These are phyloP conservation scores for Lasioglossum leucozonium DNA, from an alignment of 2,888 invertebrate genomes.

Conservation along the genomic window DNA sequence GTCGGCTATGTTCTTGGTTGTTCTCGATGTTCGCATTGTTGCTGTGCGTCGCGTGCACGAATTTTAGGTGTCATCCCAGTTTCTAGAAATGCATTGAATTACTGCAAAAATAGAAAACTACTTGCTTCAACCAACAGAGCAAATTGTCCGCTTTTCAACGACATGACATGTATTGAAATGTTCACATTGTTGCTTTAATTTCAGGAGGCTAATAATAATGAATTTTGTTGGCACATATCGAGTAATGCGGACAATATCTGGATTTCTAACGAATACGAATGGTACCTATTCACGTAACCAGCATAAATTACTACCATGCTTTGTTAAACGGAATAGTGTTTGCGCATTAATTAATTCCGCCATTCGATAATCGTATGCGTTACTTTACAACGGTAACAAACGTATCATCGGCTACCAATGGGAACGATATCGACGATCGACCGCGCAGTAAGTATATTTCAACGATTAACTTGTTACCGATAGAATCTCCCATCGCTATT, in stretches of 20 bases:
- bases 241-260: too few relatives aligned
- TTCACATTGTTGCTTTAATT: too few relatives aligned
- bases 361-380: slow-evolving; percentile 11
- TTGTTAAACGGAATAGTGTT: neutral
- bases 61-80: neutral
- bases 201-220: too few relatives aligned
- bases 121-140: too few relatives aligned
- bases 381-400: slow-evolving; percentile 24
- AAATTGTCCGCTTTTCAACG: too few relatives aligned
- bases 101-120: neutral
- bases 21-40: neutral
- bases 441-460: slow-evolving; percentile 63
- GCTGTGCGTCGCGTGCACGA: neutral
- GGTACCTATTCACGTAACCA: neutral
- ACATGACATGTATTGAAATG: too few relatives aligned
- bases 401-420: slow-evolving; percentile 6
- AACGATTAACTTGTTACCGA: slow-evolving; percentile 62
- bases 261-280: neutral
- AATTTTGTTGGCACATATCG: too few relatives aligned
- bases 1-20: neutral
- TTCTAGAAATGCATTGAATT: neutral
- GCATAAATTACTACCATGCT: neutral
- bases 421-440: slow-evolving; percentile 48
- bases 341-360: neutral
- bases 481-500: slow-evolving; percentile 66